Conservation (phyloP, 2,888 invertebrate genomes). For the Leptopterna dolabrata region DNA sequence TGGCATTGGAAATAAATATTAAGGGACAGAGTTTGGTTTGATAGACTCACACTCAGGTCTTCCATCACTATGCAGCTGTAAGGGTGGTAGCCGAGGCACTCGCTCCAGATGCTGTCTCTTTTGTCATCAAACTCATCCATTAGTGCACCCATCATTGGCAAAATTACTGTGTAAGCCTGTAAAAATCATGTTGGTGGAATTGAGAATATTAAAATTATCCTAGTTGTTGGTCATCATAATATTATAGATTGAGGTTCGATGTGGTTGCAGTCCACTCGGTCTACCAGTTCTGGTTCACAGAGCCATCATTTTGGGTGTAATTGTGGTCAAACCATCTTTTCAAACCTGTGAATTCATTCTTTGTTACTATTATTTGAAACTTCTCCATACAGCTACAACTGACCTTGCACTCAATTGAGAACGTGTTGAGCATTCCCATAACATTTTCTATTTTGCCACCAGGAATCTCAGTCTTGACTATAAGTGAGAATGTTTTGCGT, state of each 20-base stretch:
- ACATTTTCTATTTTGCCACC: background rate
- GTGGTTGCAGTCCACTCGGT: too few species aligned
- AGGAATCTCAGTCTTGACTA: background rate
- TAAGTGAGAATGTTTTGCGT: background rate
- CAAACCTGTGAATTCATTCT: too few species aligned
- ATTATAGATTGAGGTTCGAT: too few species aligned
- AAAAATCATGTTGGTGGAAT: background rate
- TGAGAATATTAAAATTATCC: too few species aligned
- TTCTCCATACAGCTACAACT: background rate
- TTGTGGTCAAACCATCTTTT: too few species aligned
- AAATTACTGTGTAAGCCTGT: slow-evolving; percentile 14
- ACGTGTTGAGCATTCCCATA: background rate
- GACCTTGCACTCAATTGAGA: slow-evolving; percentile 20
- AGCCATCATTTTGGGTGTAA: too few species aligned
- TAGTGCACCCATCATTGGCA: slow-evolving; percentile 8
- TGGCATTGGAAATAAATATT: background rate
- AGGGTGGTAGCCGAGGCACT: slow-evolving; percentile 12
- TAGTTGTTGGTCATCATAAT: too few species aligned
- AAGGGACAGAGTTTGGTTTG: background rate
- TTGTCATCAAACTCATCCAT: slow-evolving; percentile 27
- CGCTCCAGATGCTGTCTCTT: background rate
- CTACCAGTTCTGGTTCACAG: too few species aligned
- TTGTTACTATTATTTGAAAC: too few species aligned
- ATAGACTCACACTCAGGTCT: background rate
- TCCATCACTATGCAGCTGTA: slow-evolving; percentile 27